Conservation (phyloP, 2,888 invertebrate species). For the Agonopterix subpropinquella region DNA sequence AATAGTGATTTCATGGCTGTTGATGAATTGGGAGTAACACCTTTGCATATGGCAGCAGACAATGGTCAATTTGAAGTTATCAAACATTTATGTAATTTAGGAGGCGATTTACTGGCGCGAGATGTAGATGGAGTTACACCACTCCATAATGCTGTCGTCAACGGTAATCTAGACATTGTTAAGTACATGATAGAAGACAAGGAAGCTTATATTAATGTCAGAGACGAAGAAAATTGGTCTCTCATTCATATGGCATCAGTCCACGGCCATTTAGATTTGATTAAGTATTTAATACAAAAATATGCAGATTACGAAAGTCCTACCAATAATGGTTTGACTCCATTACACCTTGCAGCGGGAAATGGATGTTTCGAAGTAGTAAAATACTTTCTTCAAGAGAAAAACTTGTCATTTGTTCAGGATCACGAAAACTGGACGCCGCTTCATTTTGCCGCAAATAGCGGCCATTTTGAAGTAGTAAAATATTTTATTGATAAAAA, state of each 20-base stretch:
- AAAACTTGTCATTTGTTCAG: not conserved
- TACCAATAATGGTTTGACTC: not conserved
- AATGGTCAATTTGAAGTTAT: not conserved
- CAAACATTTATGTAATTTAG: not conserved
- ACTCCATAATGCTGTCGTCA: not conserved
- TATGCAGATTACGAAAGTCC: not conserved
- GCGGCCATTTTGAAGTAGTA: not conserved
- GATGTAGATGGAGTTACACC: not conserved
- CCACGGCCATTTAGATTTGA: not conserved
- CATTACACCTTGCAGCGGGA: not conserved
- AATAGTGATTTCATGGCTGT: too few species aligned
- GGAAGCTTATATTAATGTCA: not conserved
- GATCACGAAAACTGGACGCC: not conserved
- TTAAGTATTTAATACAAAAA: not conserved
- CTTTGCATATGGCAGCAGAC: constrained; percentile 1
- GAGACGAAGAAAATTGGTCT: not conserved
- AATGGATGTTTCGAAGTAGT: not conserved
- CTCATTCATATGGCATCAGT: not conserved
- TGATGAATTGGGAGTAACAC: not conserved
- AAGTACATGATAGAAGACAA: not conserved
- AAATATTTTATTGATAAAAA: not conserved
- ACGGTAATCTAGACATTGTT: not conserved
- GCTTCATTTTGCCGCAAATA: not conserved
- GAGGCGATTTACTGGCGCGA: not conserved
- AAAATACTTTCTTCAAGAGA: not conserved